phyloP scores from a whole-genome alignment of 2,888 invertebrate species.

The Drosophila colorata region DNA sequence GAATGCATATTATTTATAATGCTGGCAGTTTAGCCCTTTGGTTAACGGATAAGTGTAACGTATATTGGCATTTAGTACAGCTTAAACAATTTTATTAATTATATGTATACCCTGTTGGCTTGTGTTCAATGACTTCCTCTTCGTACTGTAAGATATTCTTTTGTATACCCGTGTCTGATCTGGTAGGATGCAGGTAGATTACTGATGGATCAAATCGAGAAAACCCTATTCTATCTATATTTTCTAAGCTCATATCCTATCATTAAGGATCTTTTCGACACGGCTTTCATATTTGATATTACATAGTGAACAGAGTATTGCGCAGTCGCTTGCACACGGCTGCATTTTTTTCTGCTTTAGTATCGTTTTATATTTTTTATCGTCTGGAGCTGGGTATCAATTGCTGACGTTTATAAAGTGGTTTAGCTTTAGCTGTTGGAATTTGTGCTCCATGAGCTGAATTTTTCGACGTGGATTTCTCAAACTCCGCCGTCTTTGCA shows the following conservation, averaged over 20 bases:
- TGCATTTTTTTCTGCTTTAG: background rate
- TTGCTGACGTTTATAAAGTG: slow-evolving; percentile 55
- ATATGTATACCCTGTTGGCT: background rate
- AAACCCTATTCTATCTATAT: background rate
- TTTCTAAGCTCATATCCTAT: background rate
- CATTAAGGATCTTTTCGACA: background rate
- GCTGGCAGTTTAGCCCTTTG: background rate
- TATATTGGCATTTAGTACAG: background rate
- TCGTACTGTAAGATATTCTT: too few relatives aligned
- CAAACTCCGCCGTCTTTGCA: slow-evolving; percentile 89
- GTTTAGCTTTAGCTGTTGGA: slow-evolving; percentile 7
- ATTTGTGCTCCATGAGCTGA: slow-evolving; percentile 5
- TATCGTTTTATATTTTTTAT: slow-evolving; percentile 3
- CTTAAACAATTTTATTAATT: background rate
- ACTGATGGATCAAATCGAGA: background rate
- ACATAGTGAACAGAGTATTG: too few relatives aligned
- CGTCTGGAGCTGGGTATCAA: slow-evolving; percentile 49
- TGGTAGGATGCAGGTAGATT: too few relatives aligned
- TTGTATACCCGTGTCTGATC: too few relatives aligned
- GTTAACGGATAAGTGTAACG: background rate
- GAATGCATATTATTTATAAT: background rate
- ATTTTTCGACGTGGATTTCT: slow-evolving; percentile 80
- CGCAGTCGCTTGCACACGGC: too few relatives aligned
- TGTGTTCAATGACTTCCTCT: too few relatives aligned
- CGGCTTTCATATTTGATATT: too few relatives aligned